Conservation (phyloP, 1,140 invertebrate species). For the Pseudomyrmex pallidus region DNA sequence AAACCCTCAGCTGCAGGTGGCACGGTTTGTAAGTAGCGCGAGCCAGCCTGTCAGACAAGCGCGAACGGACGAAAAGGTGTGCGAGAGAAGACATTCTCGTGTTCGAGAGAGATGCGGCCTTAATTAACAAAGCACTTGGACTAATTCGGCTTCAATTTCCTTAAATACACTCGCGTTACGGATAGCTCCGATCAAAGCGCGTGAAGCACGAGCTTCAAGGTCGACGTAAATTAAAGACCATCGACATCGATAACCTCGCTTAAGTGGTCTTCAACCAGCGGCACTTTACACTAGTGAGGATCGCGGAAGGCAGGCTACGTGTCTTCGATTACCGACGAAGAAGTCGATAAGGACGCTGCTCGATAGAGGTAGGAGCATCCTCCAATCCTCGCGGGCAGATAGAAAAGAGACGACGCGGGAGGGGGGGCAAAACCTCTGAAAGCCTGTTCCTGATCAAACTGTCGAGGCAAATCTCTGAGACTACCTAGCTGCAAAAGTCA, state of each 20-base stretch:
- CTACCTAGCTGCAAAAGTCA: constrained; percentile 25
- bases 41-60: neutral
- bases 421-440: constrained; percentile 17
- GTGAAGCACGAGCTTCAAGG: neutral
- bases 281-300: constrained; percentile 25
- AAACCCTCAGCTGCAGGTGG: constrained; percentile 35
- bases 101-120: constrained; percentile 17
- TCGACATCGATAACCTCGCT: constrained; percentile 52
- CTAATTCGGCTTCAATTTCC: constrained; percentile 45
- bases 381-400: constrained; percentile 40
- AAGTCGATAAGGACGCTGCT: constrained; percentile 32
- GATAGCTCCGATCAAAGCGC: constrained; percentile 41
- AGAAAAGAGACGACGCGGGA: constrained; percentile 26
- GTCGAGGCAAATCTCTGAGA: constrained; percentile 42
- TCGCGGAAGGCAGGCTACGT: neutral
- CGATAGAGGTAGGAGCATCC: neutral
- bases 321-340: constrained; percentile 43
- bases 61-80: neutral
- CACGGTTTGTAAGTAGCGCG: neutral
- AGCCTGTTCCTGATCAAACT: constrained; percentile 47
- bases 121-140: constrained; percentile 62
- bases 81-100: constrained; percentile 10
- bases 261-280: constrained; percentile 51
- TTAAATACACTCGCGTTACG: constrained; percentile 35
- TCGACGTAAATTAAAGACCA: constrained; percentile 36